These are phyloP conservation scores for Acanthiza pusilla DNA, from an alignment of 2,797 vertebrate species.

Conservation along the genomic window DNA sequence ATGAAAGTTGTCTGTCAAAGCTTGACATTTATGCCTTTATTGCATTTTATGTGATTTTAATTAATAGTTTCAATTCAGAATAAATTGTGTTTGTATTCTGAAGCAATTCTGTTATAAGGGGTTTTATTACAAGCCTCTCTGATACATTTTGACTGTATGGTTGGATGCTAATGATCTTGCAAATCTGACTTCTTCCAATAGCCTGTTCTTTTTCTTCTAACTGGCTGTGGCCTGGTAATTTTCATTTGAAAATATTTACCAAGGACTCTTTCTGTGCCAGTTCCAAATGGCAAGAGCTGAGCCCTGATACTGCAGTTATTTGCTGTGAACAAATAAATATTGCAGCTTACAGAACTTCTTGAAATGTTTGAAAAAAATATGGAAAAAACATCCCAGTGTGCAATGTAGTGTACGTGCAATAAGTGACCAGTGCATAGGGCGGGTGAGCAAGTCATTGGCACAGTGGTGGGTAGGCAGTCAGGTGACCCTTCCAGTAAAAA, in stretches of 20 bases:
- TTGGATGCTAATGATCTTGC: neutral
- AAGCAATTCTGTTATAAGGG: neutral
- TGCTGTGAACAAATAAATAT: neutral
- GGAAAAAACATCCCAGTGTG: neutral
- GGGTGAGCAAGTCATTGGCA: neutral
- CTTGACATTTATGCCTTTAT: neutral
- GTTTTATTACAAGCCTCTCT: neutral
- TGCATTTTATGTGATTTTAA: neutral
- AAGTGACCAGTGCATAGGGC: rapidly evolving
- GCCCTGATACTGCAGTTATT: neutral
- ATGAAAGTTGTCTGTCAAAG: neutral
- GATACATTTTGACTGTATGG: neutral
- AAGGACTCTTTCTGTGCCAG: neutral
- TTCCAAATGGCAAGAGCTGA: neutral
- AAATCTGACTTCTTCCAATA: neutral
- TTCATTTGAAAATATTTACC: neutral
- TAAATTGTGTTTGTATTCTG: neutral
- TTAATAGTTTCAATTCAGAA: conserved; percentile 28
- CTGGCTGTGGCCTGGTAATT: neutral
- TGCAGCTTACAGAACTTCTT: neutral
- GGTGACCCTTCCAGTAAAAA: neutral
- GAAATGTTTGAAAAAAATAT: neutral
- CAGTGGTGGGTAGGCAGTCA: neutral
- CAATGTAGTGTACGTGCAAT: rapidly evolving
- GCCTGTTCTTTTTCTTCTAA: neutral